Evolutionary conservation across 1,140 invertebrate species (phyloP).

Genomic region (Aphelenchoides fujianensis): DNA sequence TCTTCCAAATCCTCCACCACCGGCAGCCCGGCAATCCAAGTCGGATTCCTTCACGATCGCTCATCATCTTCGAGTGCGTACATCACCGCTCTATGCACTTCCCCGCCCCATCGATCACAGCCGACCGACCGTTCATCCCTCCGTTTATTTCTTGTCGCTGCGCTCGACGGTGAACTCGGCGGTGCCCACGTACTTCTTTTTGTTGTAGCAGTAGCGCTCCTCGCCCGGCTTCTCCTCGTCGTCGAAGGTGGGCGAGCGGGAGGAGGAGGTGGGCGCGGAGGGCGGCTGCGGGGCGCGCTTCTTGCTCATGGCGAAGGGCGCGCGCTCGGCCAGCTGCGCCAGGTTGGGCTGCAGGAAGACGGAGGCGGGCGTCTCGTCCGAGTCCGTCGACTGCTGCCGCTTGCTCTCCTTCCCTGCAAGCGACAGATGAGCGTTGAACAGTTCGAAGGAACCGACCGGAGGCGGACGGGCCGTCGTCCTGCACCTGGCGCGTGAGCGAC

Average conservation of each 20-base stretch:
- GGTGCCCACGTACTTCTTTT: neutral
- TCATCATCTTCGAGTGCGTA: no score
- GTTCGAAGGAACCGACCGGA: no score
- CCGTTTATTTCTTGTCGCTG: neutral
- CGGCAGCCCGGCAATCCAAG: no score
- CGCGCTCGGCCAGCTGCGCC: neutral
- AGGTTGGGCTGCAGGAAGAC: neutral
- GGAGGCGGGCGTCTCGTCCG: neutral
- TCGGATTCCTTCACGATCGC: no score
- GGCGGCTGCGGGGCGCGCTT: neutral
- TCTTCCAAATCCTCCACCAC: no score
- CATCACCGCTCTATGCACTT: no score
- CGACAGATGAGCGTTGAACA: no score
- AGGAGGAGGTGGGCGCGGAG: slow-evolving; percentile 3
- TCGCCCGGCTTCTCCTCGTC: neutral
- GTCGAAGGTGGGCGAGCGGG: neutral
- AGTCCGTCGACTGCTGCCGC: neutral
- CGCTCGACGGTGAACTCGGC: neutral
- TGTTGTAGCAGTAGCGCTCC: slow-evolving; percentile 11
- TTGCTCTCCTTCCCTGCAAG: no score
- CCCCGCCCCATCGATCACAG: no score
- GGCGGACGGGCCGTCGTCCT: no score
- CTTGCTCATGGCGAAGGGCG: neutral
- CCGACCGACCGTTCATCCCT: no score
- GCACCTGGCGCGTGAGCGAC: no score